These are phyloP conservation scores for Micromussa lordhowensis DNA, from an alignment of 92 coral and sea anemone species.

Conservation along the genomic window DNA sequence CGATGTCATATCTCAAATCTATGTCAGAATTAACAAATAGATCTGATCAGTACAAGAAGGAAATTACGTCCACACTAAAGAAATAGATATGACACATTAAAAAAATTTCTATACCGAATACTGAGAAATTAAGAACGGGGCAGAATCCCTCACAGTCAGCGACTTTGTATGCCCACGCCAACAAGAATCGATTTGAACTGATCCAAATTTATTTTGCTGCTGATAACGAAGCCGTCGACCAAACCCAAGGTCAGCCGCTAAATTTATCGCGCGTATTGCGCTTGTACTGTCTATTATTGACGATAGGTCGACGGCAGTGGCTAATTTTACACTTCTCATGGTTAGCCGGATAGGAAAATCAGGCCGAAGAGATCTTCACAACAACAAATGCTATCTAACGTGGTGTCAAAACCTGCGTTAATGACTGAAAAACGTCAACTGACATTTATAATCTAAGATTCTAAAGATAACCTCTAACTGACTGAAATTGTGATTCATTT, in stretches of 20 bases:
- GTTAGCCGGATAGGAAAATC: neutral
- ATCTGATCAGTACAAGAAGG: neutral
- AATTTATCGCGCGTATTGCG: neutral
- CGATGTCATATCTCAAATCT: neutral
- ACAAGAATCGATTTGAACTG: neutral
- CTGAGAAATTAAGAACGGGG: neutral
- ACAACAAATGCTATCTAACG: neutral
- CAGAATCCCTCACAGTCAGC: neutral
- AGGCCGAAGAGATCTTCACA: neutral
- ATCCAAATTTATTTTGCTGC: neutral
- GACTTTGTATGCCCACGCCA: neutral
- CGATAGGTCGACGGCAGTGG: neutral
- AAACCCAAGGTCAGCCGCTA: constrained; percentile 1
- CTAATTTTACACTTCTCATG: neutral
- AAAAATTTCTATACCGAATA: neutral
- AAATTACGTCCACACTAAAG: neutral
- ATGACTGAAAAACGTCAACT: neutral
- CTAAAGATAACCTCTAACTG: neutral
- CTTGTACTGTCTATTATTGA: neutral
- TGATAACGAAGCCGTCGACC: neutral
- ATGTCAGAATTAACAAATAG: neutral
- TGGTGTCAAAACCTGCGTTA: neutral
- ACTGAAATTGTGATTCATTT: neutral
- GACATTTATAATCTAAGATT: neutral
- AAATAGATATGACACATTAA: neutral